Conservation (phyloP, 2,113 vertebrate species). For the Gallinago paraguaiae region DNA sequence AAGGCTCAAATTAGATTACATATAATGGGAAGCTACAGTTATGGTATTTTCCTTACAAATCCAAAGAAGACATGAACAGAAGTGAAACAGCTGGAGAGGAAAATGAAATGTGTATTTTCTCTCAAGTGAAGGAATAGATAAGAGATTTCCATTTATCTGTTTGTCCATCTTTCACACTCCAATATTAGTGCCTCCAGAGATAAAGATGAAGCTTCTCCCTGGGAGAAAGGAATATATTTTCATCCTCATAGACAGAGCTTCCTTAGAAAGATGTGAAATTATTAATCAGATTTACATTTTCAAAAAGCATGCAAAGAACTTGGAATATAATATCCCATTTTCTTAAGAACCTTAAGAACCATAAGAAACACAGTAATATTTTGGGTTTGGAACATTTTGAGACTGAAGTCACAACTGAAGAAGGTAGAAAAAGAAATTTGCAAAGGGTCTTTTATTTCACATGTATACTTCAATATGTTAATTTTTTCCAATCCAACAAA, state of each 20-base stretch:
- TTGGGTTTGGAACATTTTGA: background rate
- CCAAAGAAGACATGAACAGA: constrained; percentile 14
- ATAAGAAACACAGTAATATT: background rate
- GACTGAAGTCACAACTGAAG: background rate
- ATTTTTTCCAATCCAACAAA: background rate
- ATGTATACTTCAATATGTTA: background rate
- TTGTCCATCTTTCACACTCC: background rate
- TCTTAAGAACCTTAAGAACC: background rate
- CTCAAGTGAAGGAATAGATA: constrained; percentile 10
- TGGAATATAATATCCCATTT: background rate
- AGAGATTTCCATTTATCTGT: background rate
- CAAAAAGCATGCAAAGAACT: background rate
- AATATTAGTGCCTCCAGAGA: background rate
- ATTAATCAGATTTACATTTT: background rate
- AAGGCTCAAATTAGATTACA: constrained; percentile 37
- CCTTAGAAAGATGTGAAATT: background rate
- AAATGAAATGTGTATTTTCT: constrained; percentile 59
- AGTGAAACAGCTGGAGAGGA: constrained; percentile 52
- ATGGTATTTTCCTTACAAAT: constrained; percentile 9
- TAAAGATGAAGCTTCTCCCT: background rate
- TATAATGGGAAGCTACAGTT: constrained; percentile 6
- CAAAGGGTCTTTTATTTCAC: background rate
- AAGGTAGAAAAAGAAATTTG: background rate
- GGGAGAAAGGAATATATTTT: constrained; percentile 5
- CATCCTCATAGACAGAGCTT: background rate